These are phyloP conservation scores for Hyaena hyaena DNA, from an alignment of 2,113 vertebrate genomes.

Conservation along the genomic window DNA sequence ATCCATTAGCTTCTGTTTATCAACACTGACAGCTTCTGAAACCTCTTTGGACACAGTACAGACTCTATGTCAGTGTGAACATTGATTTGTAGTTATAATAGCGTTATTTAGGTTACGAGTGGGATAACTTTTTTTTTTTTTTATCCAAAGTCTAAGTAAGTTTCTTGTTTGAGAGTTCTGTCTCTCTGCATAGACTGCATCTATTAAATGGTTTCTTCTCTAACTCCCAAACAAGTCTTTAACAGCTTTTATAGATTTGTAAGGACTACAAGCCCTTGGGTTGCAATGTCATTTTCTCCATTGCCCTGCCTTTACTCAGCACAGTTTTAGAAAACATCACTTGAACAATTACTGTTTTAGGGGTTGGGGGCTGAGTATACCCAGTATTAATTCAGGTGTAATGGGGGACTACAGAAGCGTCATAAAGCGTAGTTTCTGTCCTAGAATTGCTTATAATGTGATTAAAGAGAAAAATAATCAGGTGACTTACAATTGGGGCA, in stretches of 20 bases:
- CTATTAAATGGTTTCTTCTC: conserved; percentile 23
- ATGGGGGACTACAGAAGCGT: neutral
- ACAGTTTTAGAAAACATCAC: neutral
- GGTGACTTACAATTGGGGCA: neutral
- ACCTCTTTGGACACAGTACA: neutral
- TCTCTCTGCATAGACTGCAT: neutral
- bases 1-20: conserved; percentile 20
- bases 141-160: neutral
- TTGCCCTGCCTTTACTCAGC: neutral
- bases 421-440: neutral
- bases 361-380: neutral
- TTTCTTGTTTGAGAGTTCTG: conserved; percentile 41
- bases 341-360: conserved; percentile 23
- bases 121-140: conserved; percentile 32
- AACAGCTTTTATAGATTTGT: conserved; percentile 33
- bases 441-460: neutral
- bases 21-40: neutral
- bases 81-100: neutral
- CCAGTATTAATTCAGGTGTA: neutral
- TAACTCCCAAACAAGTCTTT: neutral
- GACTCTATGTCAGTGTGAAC: neutral
- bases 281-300: neutral
- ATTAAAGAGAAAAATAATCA: neutral
- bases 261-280: neutral
- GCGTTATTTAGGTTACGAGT: neutral